phyloP scores from a whole-genome alignment of 2,888 invertebrate species.

The Trissonchulus latispiculum region DNA sequence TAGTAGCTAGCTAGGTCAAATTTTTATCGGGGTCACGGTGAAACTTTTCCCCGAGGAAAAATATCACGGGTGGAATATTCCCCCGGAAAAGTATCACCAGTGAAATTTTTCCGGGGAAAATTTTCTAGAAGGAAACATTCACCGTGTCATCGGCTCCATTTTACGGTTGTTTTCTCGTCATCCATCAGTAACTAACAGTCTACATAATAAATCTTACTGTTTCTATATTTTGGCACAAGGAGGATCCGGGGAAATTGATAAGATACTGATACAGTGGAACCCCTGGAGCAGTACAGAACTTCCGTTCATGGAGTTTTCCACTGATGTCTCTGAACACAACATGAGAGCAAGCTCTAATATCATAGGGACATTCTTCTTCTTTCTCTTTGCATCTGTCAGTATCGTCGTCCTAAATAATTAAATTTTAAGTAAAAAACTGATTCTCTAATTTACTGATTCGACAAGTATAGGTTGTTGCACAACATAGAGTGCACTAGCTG shows the following conservation, averaged over 20 bases:
- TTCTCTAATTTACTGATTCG: too few species aligned
- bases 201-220: conserved; percentile 25
- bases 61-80: too few species aligned
- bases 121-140: too few species aligned
- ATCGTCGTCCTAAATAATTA: conserved; percentile 27
- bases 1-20: too few species aligned
- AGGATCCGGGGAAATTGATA: conserved; percentile 35
- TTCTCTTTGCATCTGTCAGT: conserved; percentile 31
- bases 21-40: too few species aligned
- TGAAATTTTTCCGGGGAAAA: too few species aligned
- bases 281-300: conserved; percentile 37
- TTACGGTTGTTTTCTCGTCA: background rate
- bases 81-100: too few species aligned
- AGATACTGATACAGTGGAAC: conserved; percentile 38
- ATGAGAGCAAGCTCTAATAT: conserved; percentile 28
- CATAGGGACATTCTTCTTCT: conserved; percentile 27
- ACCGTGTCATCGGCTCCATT: too few species aligned
- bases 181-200: background rate
- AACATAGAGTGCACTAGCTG: too few species aligned
- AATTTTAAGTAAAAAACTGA: background rate
- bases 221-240: conserved; percentile 38
- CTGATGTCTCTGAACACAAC: conserved; percentile 26
- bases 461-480: too few species aligned
- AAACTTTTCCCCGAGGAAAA: too few species aligned
- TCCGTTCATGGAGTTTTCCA: conserved; percentile 30